Evolutionary conservation across 2,888 invertebrate genomes (phyloP), one percentile per base, ranked within the genome.

Genomic region (Automeris io): DNA sequence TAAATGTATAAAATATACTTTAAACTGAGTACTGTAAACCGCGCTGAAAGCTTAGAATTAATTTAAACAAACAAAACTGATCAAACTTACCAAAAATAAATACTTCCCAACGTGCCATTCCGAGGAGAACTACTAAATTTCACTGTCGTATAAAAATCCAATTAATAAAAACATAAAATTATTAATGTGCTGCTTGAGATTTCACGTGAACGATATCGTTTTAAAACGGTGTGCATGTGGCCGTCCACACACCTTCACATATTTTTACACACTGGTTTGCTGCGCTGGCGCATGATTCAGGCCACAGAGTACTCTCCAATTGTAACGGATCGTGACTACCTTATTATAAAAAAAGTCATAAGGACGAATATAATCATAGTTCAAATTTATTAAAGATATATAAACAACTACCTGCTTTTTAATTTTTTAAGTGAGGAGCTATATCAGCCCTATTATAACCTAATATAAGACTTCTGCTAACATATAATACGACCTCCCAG

Each of bases 241-340:
- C 47, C 58, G 60, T 51, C 57, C 46, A 46, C 11, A 16, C 47
- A 33, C 41, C 40, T 37, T 40, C 42, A 42, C 41, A 35, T 35
- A 39, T 42, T 46, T 44, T 45, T 39, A 45, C 37, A 39, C 35
- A 61, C 60, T 61, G 60, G 49, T 26, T 26, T 13, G 6, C 34
- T 33, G 38, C 35, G 44, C 49, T 49, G 40, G 38, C 37, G 34
- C 39, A 39, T 29, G 13, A 49, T 49, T 49, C 51, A 41, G 57
- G 49, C 57, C 54, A 51, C 49, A 48, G 43, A 45, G 49, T 51
- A 55, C 49, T 55, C 54, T 53, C 41, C 40, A 35, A 52, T 42
- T 44, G 39, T 51, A 29, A 16, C 29, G 29, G 8, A 16, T n/a
- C 29, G 16, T 16, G 13, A 16, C 29, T 9, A 29, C 16, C 13